Base-by-base conservation (phyloP, 2,888 invertebrate genomes). In the Temnothorax unifasciatus region DNA sequence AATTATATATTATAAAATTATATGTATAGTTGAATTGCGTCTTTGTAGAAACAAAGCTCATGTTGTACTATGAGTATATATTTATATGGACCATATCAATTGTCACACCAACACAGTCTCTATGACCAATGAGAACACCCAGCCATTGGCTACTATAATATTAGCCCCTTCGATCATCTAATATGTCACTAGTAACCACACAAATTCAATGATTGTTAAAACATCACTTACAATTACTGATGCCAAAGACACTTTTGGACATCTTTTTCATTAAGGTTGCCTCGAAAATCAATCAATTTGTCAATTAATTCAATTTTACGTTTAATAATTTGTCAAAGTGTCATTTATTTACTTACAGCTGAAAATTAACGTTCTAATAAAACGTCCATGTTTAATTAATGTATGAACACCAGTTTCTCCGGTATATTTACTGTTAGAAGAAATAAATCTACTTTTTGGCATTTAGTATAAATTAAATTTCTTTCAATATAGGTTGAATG, bases 81-180 rank as follows among this genome's bases (percentile, higher is more conserved):
- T 18, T 50, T 25, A 76, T 25, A 76, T 52, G 52, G 8, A 21
- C n/a, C 5, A 38, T 38, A 63, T 76, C 50, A 76, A 64, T 76
- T 64, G 25, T 25, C 41, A 44, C 6, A 29, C 6, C 21, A 38
- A 13, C 2, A 21, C 2, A 21, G 13, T 75, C 6, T 5, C 38
- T 25, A 1, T 41, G 41, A 21, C 54, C 52, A 66, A 52, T 11
- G 34, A 63, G 21, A 63, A 47, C 29, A 47, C 3, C n/a, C 13
- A n/a, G 15, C 44, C n/a, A 61, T 74, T 74, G n/a, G 9, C 52
- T 34, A 71, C 59, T 73, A 13, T 41, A 59, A 41, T 41, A 44
- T 44, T 29, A 59, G 18, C 29, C 57, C 41, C 18, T 57, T 73
- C 25, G 25, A 25, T 59, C 41, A 73, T 15, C 21, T 25, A 52